Percentiles rank a stretch among this genome's conserved stretches.
phyloP scores from a whole-genome alignment of 35 echinoderm and acorn worm genomes.

The Ptychodera flava region DNA sequence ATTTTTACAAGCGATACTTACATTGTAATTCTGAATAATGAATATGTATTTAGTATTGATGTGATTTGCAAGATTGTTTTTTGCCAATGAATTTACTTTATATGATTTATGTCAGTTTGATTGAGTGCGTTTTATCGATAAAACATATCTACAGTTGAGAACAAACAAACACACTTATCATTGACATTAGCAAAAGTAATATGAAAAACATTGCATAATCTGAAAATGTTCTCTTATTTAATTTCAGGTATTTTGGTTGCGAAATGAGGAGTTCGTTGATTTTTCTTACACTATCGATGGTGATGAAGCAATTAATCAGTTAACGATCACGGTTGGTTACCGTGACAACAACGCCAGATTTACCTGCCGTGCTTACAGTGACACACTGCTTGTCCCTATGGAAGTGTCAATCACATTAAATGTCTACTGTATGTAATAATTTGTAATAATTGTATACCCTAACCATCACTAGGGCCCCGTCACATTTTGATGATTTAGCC shows the following conservation, averaged over 20 bases:
- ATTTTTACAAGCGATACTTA: neutral
- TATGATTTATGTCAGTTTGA: too few relatives aligned
- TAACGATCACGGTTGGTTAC: constrained; percentile 54
- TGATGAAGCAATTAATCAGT: constrained; percentile 36
- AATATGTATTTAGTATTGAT: neutral
- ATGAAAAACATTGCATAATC: neutral
- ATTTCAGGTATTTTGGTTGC: constrained; percentile 72
- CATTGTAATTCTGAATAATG: neutral
- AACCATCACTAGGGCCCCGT: too few relatives aligned
- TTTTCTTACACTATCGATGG: constrained; percentile 70
- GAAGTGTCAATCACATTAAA: constrained; percentile 40
- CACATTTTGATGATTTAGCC: too few relatives aligned
- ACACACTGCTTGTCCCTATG: constrained; percentile 44
- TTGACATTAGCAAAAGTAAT: too few relatives aligned
- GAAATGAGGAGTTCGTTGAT: constrained; percentile 65
- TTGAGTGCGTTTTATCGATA: too few relatives aligned
- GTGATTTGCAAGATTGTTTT: too few relatives aligned
- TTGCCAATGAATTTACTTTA: too few relatives aligned
- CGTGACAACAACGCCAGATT: constrained; percentile 71
- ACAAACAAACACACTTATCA: too few relatives aligned
- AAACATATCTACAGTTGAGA: too few relatives aligned
- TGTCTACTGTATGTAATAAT: constrained; percentile 64
- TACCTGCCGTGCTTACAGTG: constrained; percentile 53
- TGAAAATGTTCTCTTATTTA: neutral
- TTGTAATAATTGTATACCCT: too few relatives aligned